phyloP scores from a whole-genome alignment of 2,113 vertebrate species.

The Microcebus ravelobensis region DNA sequence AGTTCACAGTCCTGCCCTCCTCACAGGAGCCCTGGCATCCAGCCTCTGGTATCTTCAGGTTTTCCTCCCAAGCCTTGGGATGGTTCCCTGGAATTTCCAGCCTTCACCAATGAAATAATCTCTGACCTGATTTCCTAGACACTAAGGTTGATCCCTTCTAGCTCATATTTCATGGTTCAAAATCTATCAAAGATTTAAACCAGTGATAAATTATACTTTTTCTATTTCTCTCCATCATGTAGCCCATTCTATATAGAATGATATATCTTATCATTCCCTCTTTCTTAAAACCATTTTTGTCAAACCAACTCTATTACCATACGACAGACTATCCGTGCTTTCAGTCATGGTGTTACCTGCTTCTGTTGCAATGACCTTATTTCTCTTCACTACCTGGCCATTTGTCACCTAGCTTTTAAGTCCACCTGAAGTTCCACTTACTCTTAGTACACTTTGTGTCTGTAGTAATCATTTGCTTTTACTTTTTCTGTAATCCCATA shows the following conservation, averaged over 20 bases:
- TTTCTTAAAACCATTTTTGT: neutral
- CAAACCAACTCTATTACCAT: neutral
- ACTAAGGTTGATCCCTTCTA: neutral
- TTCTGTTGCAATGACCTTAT: neutral
- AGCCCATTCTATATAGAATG: neutral
- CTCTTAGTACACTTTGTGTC: neutral
- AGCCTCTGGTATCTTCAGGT: rapidly evolving
- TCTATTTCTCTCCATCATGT: neutral
- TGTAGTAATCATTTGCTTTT: neutral
- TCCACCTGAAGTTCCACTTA: neutral
- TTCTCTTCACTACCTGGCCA: neutral
- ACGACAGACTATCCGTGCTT: rapidly evolving
- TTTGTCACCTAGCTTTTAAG: neutral
- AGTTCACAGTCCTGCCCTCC: rapidly evolving
- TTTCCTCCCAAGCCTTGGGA: neutral
- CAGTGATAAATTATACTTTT: neutral
- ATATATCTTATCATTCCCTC: neutral
- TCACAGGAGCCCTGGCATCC: rapidly evolving
- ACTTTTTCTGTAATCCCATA: neutral
- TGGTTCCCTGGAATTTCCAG: neutral
- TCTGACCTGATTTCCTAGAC: neutral
- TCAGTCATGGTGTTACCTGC: neutral
- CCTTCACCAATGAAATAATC: neutral
- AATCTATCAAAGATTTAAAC: neutral
- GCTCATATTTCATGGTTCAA: neutral